These are phyloP conservation scores for Helicoverpa zea DNA, from an alignment of 1,140 invertebrate species.

Conservation along the genomic window DNA sequence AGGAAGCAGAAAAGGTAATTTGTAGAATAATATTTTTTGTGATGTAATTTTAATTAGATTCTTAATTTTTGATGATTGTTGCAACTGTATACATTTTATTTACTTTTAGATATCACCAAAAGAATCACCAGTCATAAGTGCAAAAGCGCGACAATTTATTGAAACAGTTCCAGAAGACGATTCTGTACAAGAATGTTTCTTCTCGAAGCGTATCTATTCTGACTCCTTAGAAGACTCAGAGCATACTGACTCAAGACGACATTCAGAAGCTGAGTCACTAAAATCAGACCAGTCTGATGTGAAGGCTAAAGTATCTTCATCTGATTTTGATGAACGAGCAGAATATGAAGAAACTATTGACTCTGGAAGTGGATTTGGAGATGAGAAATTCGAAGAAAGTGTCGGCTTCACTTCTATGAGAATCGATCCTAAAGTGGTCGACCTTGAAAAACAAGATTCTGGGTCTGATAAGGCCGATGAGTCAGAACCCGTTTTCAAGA, in stretches of 20 bases:
- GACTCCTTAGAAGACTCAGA: conserved; percentile 86
- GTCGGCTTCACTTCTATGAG: conserved; percentile 79
- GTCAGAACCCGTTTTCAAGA: conserved; percentile 80
- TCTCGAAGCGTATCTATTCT: conserved; percentile 86
- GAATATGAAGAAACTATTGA: conserved; percentile 82
- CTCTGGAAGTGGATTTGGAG: conserved; percentile 82
- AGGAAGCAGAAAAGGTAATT: conserved; percentile 71
- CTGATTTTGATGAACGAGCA: conserved; percentile 83
- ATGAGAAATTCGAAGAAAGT: conserved; percentile 84
- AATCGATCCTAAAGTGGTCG: conserved; percentile 70
- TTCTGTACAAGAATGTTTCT: conserved; percentile 86
- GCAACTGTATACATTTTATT: conserved; percentile 9
- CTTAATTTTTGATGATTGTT: not conserved
- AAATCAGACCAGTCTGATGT: conserved; percentile 86
- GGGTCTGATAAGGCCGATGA: conserved; percentile 77
- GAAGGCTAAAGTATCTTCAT: conserved; percentile 82
- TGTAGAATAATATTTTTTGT: not conserved
- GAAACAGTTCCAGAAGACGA: conserved; percentile 86
- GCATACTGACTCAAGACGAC: conserved; percentile 83
- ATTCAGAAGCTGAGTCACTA: conserved; percentile 85
- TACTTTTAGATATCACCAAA: conserved; percentile 71
- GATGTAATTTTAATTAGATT: too few species aligned
- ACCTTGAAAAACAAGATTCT: conserved; percentile 75
- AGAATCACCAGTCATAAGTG: conserved; percentile 84
- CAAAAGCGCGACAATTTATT: conserved; percentile 86